Base-by-base conservation (phyloP, 2,113 vertebrate genomes). In the Acrocephalus kingi region DNA sequence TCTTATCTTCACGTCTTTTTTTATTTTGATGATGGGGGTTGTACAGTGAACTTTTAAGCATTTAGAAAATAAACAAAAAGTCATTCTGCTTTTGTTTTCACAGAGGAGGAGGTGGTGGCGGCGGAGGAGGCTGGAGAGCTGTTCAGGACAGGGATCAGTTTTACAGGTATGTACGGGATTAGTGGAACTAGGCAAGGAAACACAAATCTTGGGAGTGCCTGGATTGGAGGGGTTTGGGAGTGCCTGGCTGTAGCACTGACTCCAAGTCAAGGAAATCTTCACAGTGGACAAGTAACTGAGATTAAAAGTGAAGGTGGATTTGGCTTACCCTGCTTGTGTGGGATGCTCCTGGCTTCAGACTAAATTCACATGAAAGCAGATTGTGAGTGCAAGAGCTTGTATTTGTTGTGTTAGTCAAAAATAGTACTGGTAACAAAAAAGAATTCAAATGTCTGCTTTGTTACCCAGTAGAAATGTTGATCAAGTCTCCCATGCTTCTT, bases 81-180 rank as follows among this genome's bases (percentile, higher is more conserved):
- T 84, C 0, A 0, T 64, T 43, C 25, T 97, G 41, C 9, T 93
- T 97, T 46, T 97, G 43, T 91, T 17, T 95, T 93, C 30, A 74
- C 97, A 98, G 98, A 97, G 98, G 98, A 56, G 98, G 98, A 5
- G 97, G 98, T 1, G 98, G 98, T 0, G 98, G 98, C 0, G 98
- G 98, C 0, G 98, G 98, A 51, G 98, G 98, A 91, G 98, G 98
- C 72, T 98, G 98, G 98, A 98, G 98, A 98, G 98, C 96, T 95
- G 98, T 98, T 84, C 98, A 98, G 95, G 98, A 98, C 88, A 97
- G 98, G 83, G 98, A 98, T 97, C 98, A 98, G 63, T 98, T 98
- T 84, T 98, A 98, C 94, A 98, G 98, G 98, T 98, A 96, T 15
- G 59, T 37, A 5, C 46, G 82, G 61, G 30, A 27, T 75, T 8